Evolutionary conservation across 2,113 vertebrate species (phyloP).

Genomic region (Peromyscus polionotus): DNA sequence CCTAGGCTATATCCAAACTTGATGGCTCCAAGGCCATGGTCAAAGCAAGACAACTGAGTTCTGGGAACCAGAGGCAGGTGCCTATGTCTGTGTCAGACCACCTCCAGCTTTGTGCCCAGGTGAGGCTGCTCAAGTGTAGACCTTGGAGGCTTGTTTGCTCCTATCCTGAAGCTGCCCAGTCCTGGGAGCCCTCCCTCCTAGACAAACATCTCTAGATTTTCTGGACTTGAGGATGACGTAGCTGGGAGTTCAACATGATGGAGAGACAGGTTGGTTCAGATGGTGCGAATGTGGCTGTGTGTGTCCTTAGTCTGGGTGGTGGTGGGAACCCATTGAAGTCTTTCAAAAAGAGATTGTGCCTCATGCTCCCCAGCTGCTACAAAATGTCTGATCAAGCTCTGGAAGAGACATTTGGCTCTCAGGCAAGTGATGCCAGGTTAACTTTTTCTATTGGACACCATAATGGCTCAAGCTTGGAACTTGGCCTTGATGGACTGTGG

Average conservation of each 20-base stretch:
- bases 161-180: neutral
- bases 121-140: neutral
- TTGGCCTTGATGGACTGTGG: neutral
- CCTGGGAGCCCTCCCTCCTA: neutral
- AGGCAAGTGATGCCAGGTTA: neutral
- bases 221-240: neutral
- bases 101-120: neutral
- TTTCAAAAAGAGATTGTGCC: neutral
- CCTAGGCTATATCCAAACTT: neutral
- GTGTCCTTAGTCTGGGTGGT: neutral
- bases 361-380: neutral
- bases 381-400: neutral
- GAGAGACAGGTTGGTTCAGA: slow-evolving; percentile 54
- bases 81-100: fast-evolving
- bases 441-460: neutral
- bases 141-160: fast-evolving
- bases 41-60: neutral
- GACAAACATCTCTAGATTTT: neutral
- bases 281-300: neutral
- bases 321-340: neutral
- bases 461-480: neutral
- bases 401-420: neutral
- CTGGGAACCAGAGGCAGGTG: neutral
- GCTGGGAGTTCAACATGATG: neutral
- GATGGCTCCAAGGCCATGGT: neutral